Conservation (phyloP, 2,113 vertebrate genomes). For the Fulmarus glacialis region DNA sequence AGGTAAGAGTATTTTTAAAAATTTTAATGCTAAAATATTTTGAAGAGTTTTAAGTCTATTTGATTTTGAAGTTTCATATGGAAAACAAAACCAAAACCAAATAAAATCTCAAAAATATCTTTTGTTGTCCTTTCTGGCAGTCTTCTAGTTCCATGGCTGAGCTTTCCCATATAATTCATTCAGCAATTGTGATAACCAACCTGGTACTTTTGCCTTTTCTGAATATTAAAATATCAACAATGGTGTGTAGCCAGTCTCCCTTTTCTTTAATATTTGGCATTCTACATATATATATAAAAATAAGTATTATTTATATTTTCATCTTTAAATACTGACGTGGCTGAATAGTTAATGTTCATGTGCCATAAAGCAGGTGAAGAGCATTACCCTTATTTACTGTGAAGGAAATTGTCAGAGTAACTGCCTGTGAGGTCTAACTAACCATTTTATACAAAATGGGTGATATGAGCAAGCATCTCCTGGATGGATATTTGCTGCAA, state of each 20-base stretch:
- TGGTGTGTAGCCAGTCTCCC: background rate
- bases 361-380: background rate
- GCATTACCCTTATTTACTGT: background rate
- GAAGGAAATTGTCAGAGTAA: background rate
- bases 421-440: background rate
- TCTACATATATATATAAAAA: background rate
- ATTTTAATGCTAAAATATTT: background rate
- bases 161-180: conserved; percentile 37
- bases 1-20: background rate
- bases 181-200: conserved; percentile 40
- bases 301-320: background rate
- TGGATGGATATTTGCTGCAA: background rate
- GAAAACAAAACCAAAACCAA: background rate
- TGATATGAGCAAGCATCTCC: background rate
- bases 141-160: background rate
- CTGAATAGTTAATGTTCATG: background rate
- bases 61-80: background rate
- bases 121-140: conserved; percentile 35
- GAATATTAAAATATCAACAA: conserved; percentile 46
- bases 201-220: conserved; percentile 88
- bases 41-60: background rate
- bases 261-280: background rate
- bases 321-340: background rate
- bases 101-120: background rate
- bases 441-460: background rate